phyloP scores from a whole-genome alignment of 2,113 vertebrate species.

The Corydoras sp. region DNA sequence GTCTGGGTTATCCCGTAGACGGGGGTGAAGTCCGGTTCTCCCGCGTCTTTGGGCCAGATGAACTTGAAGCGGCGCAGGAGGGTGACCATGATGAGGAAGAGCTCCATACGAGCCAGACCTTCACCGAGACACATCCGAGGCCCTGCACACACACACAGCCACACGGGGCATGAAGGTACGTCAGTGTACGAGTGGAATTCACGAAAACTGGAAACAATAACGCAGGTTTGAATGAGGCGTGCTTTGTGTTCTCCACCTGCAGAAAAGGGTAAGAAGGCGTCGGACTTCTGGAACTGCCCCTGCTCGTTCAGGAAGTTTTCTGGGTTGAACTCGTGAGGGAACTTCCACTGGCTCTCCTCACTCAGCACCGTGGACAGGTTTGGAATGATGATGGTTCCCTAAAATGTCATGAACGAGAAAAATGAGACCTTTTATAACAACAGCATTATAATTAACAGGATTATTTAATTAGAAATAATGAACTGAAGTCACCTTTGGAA shows the following conservation, averaged over 20 bases:
- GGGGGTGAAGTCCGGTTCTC: constrained; percentile 39
- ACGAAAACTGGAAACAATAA: no score
- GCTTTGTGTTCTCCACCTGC: constrained; percentile 56
- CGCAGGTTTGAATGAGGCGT: no score
- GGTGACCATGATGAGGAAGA: constrained; percentile 20
- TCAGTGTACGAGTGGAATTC: no score
- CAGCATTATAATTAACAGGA: no score
- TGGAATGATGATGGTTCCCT: constrained; percentile 65
- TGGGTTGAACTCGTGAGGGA: constrained; percentile 62
- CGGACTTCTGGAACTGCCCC: constrained; percentile 64
- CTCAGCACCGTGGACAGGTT: constrained; percentile 71
- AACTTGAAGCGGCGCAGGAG: constrained; percentile 44
- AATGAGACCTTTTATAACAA: no score
- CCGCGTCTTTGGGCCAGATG: constrained; percentile 42
- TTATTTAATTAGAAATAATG: no score
- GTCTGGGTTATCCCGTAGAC: constrained; percentile 34
- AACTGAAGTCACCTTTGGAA: constrained; percentile 48
- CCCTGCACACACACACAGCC: not conserved
- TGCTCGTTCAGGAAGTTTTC: constrained; percentile 69
- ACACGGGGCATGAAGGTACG: no score
- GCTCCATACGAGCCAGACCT: constrained; percentile 28
- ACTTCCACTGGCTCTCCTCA: constrained; percentile 69
- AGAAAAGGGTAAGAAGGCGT: constrained; percentile 80
- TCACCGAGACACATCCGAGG: constrained; percentile 23
- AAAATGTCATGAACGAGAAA: not conserved